Evolutionary conservation across 2,113 vertebrate genomes (phyloP), one percentile per base, ranked within the genome.

Genomic region (Puffinus mauretanicus): DNA sequence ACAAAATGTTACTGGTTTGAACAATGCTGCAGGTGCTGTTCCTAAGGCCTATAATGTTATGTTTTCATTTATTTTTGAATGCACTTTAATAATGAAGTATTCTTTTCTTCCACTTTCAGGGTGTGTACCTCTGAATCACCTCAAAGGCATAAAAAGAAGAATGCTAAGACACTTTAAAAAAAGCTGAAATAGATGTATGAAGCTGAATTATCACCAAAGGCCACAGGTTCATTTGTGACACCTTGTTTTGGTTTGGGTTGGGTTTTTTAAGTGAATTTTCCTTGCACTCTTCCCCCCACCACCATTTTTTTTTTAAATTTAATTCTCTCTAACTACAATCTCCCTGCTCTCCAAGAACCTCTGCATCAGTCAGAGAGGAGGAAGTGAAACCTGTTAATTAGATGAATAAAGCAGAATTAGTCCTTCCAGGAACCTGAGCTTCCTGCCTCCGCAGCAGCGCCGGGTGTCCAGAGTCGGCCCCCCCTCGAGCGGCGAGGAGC

Each of bases 401-500:
- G 47, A 47, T 13, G n/a, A 49, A 69, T 32, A 52, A 88, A 76
- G 38, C 69, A 71, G 82, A 88, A 91, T 47, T n/a, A 61, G 60
- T 25, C 57, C 49, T 76, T 19, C 44, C 44, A 86, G 76, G 47
- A 55, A 38, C 6, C 9, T 1, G 44, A 65, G 27, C 51, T 70
- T 75, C 66, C 78, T 6, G 3, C 30, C 20, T 55, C 65, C 2
- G 1, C 58, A 10, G 49, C 42, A 19, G 10, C 7, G 1, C 36
- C 3, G 2, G 10, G 9, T 26, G 17, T 22, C 7, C 1, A 2
- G 42, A 65, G 3, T 10, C 14, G 3, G 12, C 32, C 32, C 38
- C 27, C 29, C 6, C n/a, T 9, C 2, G 6, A 2, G 49, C 4
- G 2, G 24, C 4, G 0, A 0, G 6, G 46, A 64, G 20, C 49